Evolutionary conservation across 2,888 invertebrate genomes (phyloP), one percentile per base, ranked within the genome.

Genomic region (Tubulanus polymorphus): DNA sequence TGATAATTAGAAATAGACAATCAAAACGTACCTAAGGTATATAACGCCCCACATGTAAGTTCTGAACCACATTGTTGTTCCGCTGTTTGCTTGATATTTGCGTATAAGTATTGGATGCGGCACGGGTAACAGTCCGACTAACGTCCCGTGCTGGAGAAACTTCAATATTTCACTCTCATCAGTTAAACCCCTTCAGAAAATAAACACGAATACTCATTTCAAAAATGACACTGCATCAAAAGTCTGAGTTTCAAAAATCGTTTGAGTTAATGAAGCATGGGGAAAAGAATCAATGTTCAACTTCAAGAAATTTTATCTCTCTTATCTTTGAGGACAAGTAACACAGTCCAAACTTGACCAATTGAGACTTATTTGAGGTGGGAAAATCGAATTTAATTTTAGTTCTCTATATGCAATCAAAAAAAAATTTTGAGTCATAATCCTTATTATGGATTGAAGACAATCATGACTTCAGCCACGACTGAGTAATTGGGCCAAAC

Each of bases 1-100:
- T n/a, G n/a, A n/a, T n/a, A n/a, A n/a, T n/a, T n/a, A n/a, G n/a
- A n/a, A n/a, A n/a, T n/a, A n/a, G n/a, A n/a, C n/a, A n/a, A n/a
- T n/a, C n/a, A n/a, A n/a, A n/a, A n/a, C n/a, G n/a, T 75, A 91
- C 88, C 93, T 87, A 70, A 99, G 85, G 81, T 99, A 99, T 66
- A 99, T 96, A 54, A 99, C 93, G 51, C 97, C 99, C 97, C 97
- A 99, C 87, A 99, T 92, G 79, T 99, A 99, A 0, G 97, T 99
- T 54, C 97, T 84, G 83, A 99, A 99, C 99, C 99, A 99, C 72
- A 95, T 93, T 27, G 96, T 96, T 0, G 99, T 99, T 60, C 96
- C 97, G 35, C 90, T 88, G 82, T 99, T 99, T 48, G 97, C 95
- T 81, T 99, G 99, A 83, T 99, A 99, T 82, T 97, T 94, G 69